Conservation (phyloP, 53 echinoderm and acorn worm genomes). For the Astropecten irregularis region DNA sequence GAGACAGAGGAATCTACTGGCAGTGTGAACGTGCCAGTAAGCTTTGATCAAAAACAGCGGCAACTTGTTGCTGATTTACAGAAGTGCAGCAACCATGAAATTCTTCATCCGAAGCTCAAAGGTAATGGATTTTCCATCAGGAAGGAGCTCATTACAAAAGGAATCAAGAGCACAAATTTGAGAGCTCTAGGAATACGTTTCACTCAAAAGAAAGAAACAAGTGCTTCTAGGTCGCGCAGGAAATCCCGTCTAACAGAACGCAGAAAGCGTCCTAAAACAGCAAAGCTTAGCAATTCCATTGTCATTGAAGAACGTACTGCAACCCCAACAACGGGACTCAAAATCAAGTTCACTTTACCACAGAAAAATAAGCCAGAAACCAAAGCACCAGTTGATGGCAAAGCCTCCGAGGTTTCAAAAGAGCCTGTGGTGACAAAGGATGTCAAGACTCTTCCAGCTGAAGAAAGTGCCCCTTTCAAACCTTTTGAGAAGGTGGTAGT, state of each 20-base stretch:
- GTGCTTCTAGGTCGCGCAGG: background rate
- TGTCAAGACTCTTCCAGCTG: constrained; percentile 32
- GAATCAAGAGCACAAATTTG: constrained; percentile 13
- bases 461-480: constrained; percentile 82
- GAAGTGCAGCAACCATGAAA: constrained; percentile 32
- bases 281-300: background rate
- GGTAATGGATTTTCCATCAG: constrained; percentile 45
- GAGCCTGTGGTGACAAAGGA: background rate
- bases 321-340: constrained; percentile 25
- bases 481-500: constrained; percentile 81
- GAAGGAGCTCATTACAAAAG: background rate
- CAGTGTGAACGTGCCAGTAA: background rate
- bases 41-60: background rate
- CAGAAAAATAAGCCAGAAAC: background rate
- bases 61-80: constrained; percentile 45
- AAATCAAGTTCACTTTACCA: constrained; percentile 21
- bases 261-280: background rate
- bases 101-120: constrained; percentile 65
- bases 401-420: background rate
- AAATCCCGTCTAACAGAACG: background rate
- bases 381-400: background rate
- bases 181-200: constrained; percentile 22
- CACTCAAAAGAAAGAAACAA: background rate
- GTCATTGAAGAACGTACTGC: background rate
- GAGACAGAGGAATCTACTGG: background rate